phyloP scores from a whole-genome alignment of 2,113 vertebrate genomes.

The Acinonyx jubatus region DNA sequence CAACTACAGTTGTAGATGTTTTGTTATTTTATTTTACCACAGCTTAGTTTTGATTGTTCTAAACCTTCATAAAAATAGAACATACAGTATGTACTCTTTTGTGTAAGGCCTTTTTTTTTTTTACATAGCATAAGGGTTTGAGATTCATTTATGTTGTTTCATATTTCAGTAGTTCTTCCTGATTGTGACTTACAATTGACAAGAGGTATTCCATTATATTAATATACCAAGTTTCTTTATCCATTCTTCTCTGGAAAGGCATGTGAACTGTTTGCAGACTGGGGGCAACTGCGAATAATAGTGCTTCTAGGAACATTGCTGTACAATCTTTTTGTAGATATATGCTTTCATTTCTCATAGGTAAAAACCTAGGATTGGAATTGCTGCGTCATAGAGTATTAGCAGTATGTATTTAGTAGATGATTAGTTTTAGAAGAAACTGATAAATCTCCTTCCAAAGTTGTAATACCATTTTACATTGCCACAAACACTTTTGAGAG shows the following conservation, averaged over 20 bases:
- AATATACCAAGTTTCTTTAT: background rate
- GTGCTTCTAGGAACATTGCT: background rate
- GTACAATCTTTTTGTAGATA: background rate
- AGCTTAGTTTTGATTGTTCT: background rate
- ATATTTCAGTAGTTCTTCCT: background rate
- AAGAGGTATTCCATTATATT: background rate
- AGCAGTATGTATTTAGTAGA: background rate
- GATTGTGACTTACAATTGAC: background rate
- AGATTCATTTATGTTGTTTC: background rate
- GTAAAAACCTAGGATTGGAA: background rate
- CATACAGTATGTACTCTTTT: background rate
- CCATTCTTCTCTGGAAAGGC: background rate
- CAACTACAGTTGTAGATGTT: background rate
- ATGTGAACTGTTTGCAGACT: background rate
- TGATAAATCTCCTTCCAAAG: background rate
- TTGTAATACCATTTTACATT: background rate
- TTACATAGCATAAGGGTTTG: background rate
- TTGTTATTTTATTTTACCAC: background rate
- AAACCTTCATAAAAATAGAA: background rate
- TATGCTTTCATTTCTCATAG: background rate
- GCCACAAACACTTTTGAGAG: background rate
- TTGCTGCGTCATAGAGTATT: background rate
- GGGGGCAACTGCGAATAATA: background rate
- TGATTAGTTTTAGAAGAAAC: background rate
- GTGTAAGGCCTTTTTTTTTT: background rate